These are phyloP conservation scores for Stenodema calcarata DNA, from an alignment of 2,888 invertebrate species.

Conservation along the genomic window DNA sequence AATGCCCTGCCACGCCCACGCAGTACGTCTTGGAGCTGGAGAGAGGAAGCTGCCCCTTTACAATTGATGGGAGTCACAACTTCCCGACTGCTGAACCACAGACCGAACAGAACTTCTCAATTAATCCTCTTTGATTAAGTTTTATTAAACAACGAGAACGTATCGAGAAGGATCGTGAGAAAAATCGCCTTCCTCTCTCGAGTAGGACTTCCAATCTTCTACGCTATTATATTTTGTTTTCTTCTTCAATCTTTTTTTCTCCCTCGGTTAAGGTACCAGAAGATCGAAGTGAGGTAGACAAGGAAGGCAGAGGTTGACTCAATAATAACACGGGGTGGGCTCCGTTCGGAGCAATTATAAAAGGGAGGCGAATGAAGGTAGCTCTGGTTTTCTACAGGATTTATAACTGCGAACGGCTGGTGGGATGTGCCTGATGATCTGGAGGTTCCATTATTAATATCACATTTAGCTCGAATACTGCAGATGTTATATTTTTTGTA, in stretches of 20 bases:
- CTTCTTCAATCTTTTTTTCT: neutral
- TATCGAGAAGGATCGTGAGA: neutral
- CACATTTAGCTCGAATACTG: neutral
- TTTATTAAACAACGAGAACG: conserved; percentile 11
- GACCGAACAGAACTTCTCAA: neutral
- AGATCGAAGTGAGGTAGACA: conserved; percentile 1
- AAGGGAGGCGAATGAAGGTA: neutral
- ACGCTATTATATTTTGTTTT: neutral
- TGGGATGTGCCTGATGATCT: neutral
- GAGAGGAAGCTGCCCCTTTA: neutral
- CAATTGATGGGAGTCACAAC: neutral
- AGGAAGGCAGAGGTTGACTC: conserved; percentile 21
- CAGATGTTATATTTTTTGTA: neutral
- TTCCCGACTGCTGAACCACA: neutral
- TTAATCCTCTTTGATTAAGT: conserved; percentile 17
- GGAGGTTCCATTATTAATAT: neutral
- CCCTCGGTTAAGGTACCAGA: neutral
- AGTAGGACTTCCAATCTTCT: neutral
- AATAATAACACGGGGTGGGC: conserved; percentile 42
- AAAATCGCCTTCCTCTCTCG: neutral
- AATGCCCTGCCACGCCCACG: neutral
- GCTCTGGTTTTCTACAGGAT: conserved; percentile 15
- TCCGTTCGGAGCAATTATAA: conserved; percentile 20
- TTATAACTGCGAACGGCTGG: conserved; percentile 3
- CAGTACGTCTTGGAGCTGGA: neutral